phyloP scores from a whole-genome alignment of 2,113 vertebrate species.

The Otis tarda region DNA sequence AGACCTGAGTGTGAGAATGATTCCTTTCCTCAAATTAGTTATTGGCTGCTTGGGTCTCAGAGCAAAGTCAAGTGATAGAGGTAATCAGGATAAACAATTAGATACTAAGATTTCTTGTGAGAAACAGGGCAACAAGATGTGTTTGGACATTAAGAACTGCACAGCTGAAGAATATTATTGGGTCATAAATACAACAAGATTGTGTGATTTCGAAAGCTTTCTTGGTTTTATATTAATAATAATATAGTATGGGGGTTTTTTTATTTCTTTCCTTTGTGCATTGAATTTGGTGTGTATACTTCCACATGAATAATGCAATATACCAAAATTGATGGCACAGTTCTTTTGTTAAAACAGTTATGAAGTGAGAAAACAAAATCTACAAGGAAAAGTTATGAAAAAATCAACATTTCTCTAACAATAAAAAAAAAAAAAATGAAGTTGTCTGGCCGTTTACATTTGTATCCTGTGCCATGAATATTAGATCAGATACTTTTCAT shows the following conservation, averaged over 20 bases:
- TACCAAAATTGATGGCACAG: constrained; percentile 62
- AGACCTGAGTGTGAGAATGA: not conserved
- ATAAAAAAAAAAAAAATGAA: constrained; percentile 67
- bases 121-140: not conserved
- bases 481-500: constrained; percentile 65
- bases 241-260: not conserved
- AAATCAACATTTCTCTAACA: constrained; percentile 46
- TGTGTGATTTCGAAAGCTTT: not conserved
- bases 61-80: not conserved
- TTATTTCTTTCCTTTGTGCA: constrained; percentile 27
- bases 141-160: not conserved
- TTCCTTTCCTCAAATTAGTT: not conserved
- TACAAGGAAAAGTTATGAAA: constrained; percentile 63
- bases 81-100: not conserved
- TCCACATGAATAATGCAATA: constrained; percentile 67
- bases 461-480: constrained; percentile 65
- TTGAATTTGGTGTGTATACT: constrained; percentile 15
- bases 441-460: constrained; percentile 56
- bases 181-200: constrained; percentile 13
- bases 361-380: constrained; percentile 71
- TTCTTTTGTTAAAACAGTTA: constrained; percentile 68
- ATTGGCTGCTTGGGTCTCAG: not conserved
- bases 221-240: constrained; percentile 22
- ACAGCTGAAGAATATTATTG: not conserved
- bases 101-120: not conserved